Base-by-base conservation (phyloP, 2,888 invertebrate genomes). In the Meloe dianella region DNA sequence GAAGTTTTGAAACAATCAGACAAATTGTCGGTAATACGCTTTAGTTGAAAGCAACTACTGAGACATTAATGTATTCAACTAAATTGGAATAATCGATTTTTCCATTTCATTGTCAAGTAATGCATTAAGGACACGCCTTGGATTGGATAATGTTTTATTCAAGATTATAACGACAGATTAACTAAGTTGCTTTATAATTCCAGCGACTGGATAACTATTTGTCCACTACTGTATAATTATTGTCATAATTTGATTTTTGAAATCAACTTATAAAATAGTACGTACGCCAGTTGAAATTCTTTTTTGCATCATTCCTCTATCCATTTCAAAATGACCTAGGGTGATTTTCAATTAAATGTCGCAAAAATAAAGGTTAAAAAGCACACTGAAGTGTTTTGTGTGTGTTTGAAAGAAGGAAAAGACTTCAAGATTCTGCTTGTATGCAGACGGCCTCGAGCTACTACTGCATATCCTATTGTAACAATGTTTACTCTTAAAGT, bases 101-200 rank as follows among this genome's bases (percentile, higher is more conserved):
- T 60, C 32, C 14, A 60, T 60, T 41, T 47, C 54, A 47, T 32
- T 60, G 60, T 51, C 58, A 59, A 51, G 30, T 59, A 59, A 32
- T 59, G 59, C 59, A 59, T 59, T 59, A 59, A 30, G 35, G 59
- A 35, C 59, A 59, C 59, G 59, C 59, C 59, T 59, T 30, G 59
- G 24, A n/a, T n/a, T 38, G 59, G 59, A 35, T 59, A 35, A 59
- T 59, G 59, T 59, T 59, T 59, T 59, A 59, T 59, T 59, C 59
- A 59, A 24, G 38, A 59, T 59, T 22, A 59, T 5, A 59, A 32
- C 59, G 38, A 38, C 29, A 17, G 38, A 59, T 59, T 59, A 59
- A 59, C 22, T 9, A 20, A 59, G 20, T 35, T 35, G 35, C 35
- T 38, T 24, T 54, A 22, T 54, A 22, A 54, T 51, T 51, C 22